These are phyloP conservation scores for Lycocerus yunnanus DNA, from an alignment of 2,888 invertebrate genomes.

Conservation along the genomic window DNA sequence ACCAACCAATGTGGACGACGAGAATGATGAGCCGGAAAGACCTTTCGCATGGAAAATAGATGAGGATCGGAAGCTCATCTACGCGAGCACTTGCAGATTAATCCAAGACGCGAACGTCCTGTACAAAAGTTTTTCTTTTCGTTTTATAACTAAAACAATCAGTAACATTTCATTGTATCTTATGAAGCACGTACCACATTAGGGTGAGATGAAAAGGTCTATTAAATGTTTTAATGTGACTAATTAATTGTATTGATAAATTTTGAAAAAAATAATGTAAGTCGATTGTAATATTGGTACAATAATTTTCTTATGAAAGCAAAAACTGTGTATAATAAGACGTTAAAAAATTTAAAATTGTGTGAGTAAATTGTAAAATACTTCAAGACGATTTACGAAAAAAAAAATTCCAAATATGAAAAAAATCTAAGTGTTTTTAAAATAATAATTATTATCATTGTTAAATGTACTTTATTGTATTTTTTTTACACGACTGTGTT, in stretches of 20 bases:
- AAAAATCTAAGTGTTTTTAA: neutral
- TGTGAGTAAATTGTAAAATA: neutral
- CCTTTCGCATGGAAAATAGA: neutral
- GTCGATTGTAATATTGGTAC: conserved; percentile 3
- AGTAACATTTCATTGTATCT: neutral
- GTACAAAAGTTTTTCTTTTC: neutral
- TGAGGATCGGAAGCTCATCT: neutral
- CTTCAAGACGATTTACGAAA: neutral
- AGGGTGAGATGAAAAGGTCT: conserved; percentile 7
- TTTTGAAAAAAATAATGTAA: conserved; percentile 8
- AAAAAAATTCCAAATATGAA: neutral
- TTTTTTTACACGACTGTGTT: neutral
- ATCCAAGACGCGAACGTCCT: neutral
- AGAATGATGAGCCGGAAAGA: neutral
- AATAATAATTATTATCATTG: conserved; percentile 1
- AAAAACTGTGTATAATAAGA: neutral
- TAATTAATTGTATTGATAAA: conserved; percentile 10
- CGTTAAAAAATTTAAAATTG: neutral
- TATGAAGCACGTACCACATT: neutral
- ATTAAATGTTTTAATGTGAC: conserved; percentile 11
- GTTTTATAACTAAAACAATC: neutral
- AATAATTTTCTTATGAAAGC: conserved; percentile 5
- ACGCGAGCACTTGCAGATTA: neutral
- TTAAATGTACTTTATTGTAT: neutral
- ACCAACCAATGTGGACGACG: neutral